phyloP scores from a whole-genome alignment of 2,888 invertebrate species.

The Gandaritis pyraliata region DNA sequence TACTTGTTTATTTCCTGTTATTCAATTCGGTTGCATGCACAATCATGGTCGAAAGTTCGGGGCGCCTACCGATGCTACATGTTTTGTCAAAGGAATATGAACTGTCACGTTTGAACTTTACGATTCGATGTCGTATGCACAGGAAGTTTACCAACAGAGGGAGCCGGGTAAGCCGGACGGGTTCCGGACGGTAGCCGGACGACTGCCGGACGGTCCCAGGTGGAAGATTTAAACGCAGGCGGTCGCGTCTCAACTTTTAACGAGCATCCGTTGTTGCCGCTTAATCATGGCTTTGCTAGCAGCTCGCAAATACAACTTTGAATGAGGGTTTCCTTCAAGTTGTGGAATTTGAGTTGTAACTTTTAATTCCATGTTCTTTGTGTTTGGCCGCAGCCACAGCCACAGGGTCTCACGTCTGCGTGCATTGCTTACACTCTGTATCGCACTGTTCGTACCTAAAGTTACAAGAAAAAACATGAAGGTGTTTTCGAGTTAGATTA shows the following conservation, averaged over 20 bases:
- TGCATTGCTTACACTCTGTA: background rate
- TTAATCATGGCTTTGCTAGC: slow-evolving; percentile 41
- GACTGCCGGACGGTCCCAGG: slow-evolving; percentile 25
- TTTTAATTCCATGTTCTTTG: slow-evolving; percentile 32
- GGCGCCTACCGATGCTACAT: background rate
- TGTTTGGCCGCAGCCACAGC: background rate
- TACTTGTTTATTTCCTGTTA: background rate
- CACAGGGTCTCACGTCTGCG: background rate
- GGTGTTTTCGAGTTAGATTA: too few relatives aligned
- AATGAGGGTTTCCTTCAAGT: slow-evolving; percentile 27
- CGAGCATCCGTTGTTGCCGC: slow-evolving; percentile 40
- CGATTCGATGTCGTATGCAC: background rate
- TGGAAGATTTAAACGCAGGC: slow-evolving; percentile 39
- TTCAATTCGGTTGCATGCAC: background rate
- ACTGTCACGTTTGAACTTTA: background rate
- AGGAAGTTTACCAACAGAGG: background rate
- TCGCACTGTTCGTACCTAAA: too few relatives aligned
- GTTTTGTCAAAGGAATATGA: slow-evolving; percentile 5
- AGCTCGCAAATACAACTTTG: slow-evolving; percentile 28
- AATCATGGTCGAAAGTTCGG: background rate
- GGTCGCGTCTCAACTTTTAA: slow-evolving; percentile 43
- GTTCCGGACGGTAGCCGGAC: background rate
- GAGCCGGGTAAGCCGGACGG: slow-evolving; percentile 14
- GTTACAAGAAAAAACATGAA: too few relatives aligned
- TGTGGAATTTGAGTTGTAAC: slow-evolving; percentile 19